Percentiles rank a stretch among this genome's conserved stretches.
Conservation (phyloP, 2,888 invertebrate genomes). For the Heliconius erato region DNA sequence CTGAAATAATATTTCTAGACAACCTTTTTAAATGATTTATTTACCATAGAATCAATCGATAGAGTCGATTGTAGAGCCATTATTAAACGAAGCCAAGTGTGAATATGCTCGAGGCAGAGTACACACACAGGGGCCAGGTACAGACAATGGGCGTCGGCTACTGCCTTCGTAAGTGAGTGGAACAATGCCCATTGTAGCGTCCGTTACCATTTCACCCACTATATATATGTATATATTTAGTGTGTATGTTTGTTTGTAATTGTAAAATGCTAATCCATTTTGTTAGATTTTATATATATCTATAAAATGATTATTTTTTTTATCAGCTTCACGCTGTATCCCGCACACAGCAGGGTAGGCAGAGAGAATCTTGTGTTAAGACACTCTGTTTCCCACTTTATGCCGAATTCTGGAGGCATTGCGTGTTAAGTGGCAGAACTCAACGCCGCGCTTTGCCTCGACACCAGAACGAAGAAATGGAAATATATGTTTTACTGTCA, state of each 20-base stretch:
- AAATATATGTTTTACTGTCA: no score
- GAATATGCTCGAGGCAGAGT: constrained; percentile 48
- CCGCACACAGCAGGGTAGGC: no score
- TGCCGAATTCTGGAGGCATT: no score
- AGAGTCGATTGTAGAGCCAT: background rate
- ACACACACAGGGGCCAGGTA: constrained; percentile 56
- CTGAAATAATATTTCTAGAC: background rate
- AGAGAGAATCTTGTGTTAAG: no score
- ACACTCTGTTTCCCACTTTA: no score
- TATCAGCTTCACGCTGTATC: no score
- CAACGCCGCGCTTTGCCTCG: no score
- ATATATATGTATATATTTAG: background rate
- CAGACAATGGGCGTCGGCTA: constrained; percentile 69
- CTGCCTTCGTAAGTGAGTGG: constrained; percentile 62
- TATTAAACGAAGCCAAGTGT: constrained; percentile 12
- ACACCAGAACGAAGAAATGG: no score
- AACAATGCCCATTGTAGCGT: constrained; percentile 77
- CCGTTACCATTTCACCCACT: constrained; percentile 75
- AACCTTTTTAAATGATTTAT: background rate
- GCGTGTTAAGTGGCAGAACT: no score
- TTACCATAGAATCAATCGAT: background rate
- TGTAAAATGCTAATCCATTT: constrained; percentile 51
- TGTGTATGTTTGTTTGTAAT: constrained; percentile 40
- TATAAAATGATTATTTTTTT: no score
- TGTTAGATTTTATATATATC: constrained; percentile 16